Conservation (phyloP, 92 coral and sea anemone genomes). For the Blastomussa wellsi region DNA sequence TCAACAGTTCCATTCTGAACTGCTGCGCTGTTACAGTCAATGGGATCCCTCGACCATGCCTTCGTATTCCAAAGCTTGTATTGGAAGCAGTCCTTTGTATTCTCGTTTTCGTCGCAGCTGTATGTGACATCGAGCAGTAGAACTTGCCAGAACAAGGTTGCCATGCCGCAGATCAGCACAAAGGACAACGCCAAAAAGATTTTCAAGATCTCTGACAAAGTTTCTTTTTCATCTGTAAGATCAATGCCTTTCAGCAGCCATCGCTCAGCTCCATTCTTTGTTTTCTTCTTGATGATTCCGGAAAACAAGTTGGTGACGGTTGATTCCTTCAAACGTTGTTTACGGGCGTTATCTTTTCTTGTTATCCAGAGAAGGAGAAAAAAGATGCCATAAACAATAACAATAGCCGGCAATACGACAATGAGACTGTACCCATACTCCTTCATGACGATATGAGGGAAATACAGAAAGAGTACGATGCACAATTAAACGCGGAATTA, state of each 20-base stretch:
- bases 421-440: not conserved
- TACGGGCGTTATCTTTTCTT: not conserved
- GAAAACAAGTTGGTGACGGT: not conserved
- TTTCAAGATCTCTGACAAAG: not conserved
- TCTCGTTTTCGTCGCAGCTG: not conserved
- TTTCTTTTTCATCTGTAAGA: not conserved
- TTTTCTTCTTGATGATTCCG: constrained; percentile 2
- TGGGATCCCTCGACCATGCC: not conserved
- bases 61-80: not conserved
- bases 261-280: not conserved
- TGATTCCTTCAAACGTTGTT: not conserved
- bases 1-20: not conserved
- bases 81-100: constrained; percentile 6
- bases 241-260: not conserved
- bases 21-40: not conserved
- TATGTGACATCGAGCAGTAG: constrained; percentile 10
- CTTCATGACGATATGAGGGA: not conserved
- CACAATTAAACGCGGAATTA: no score
- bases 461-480: no score
- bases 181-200: not conserved
- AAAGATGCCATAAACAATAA: not conserved
- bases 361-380: not conserved
- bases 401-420: not conserved
- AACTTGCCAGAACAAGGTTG: not conserved
- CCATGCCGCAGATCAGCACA: not conserved